phyloP scores from a whole-genome alignment of 2,888 invertebrate species.

The Dioctria linearis region DNA sequence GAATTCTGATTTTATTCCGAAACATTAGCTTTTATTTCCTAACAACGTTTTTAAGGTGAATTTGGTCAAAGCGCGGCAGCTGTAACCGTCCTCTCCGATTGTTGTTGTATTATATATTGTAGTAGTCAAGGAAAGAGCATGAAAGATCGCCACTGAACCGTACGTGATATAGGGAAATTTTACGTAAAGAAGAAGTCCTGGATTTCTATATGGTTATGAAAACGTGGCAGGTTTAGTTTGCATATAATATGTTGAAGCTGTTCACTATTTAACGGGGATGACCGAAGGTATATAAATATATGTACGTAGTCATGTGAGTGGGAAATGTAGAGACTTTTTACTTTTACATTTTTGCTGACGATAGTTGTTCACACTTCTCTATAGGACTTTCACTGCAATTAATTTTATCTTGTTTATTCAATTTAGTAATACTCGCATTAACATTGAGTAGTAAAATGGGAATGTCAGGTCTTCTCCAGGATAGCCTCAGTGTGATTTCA shows the following conservation, averaged over 20 bases:
- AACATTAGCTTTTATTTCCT: constrained; percentile 59
- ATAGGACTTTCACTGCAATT: too few species aligned
- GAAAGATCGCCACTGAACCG: neutral
- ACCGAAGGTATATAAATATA: neutral
- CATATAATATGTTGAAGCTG: neutral
- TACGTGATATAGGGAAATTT: neutral
- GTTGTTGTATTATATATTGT: neutral
- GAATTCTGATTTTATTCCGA: constrained; percentile 59
- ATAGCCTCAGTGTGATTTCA: too few species aligned
- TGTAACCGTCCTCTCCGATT: constrained; percentile 50
- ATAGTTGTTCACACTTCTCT: too few species aligned
- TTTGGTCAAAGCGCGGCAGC: constrained; percentile 58
- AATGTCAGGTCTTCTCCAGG: too few species aligned
- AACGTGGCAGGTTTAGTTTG: neutral
- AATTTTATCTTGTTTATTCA: too few species aligned
- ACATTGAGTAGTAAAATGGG: too few species aligned
- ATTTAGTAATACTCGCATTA: too few species aligned
- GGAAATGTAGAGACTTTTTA: too few species aligned
- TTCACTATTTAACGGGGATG: neutral
- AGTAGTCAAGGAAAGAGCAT: neutral
- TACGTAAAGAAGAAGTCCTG: neutral
- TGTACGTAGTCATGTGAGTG: too few species aligned
- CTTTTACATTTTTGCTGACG: too few species aligned
- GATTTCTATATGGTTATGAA: neutral
- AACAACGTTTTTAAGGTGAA: constrained; percentile 58